Evolutionary conservation across 2,113 vertebrate genomes (phyloP).

Genomic region (Brienomyrus brachyistius): DNA sequence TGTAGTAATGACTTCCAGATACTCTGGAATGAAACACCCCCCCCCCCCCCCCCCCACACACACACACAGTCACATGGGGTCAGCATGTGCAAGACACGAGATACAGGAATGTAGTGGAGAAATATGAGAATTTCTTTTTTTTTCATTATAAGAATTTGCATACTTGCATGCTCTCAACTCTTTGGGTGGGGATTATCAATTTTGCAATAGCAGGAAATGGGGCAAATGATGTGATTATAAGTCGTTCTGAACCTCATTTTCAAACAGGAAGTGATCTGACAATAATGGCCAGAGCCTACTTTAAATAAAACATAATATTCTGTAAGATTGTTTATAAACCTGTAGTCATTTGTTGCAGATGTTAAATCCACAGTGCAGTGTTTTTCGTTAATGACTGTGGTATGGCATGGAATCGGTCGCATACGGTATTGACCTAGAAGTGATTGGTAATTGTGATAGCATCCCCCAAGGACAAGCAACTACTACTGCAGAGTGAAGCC

Average conservation of each 20-base stretch:
- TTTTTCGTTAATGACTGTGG: background rate
- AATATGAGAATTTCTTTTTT: background rate
- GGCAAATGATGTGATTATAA: background rate
- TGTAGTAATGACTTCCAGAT: background rate
- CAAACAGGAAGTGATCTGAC: background rate
- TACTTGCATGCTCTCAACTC: background rate
- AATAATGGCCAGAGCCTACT: background rate
- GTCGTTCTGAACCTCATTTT: background rate
- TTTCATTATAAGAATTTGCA: background rate
- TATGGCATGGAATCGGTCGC: background rate
- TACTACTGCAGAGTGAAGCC: background rate
- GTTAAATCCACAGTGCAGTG: background rate
- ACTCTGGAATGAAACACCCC: background rate
- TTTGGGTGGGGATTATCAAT: background rate
- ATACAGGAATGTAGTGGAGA: background rate
- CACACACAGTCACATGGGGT: background rate
- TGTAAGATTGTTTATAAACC: background rate
- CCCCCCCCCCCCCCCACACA: background rate
- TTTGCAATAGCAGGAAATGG: background rate
- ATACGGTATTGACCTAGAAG: background rate
- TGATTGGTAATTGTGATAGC: background rate
- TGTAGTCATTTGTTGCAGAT: background rate
- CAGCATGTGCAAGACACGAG: background rate
- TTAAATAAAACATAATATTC: background rate
- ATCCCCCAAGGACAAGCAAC: background rate